phyloP scores from a whole-genome alignment of 2,888 invertebrate species.

The Trichopoda pennipes region DNA sequence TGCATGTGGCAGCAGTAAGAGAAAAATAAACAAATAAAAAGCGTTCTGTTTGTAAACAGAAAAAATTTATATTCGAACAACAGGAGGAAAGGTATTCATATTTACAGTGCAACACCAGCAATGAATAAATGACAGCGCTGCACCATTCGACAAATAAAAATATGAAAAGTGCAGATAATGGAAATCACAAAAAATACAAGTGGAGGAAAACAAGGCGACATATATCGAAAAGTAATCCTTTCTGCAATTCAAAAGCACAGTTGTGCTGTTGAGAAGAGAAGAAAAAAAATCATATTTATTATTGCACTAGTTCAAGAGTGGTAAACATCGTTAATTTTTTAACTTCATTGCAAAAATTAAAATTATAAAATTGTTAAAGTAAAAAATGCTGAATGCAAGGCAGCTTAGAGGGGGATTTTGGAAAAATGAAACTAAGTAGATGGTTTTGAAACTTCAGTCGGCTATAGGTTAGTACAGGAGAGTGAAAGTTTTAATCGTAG shows the following conservation, averaged over 20 bases:
- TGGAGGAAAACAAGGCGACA: constrained; percentile 5
- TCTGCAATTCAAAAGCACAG: constrained; percentile 56
- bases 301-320: constrained; percentile 27
- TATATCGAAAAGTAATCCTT: constrained; percentile 31
- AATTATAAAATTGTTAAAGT: no score
- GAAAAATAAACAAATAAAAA: not conserved
- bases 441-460: no score
- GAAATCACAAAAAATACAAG: not conserved
- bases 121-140: constrained; percentile 43
- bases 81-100: constrained; percentile 44
- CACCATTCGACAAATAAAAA: constrained; percentile 38
- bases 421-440: no score
- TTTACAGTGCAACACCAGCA: constrained; percentile 55
- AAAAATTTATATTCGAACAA: constrained; percentile 45
- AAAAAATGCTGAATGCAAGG: no score
- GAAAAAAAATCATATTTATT: constrained; percentile 24
- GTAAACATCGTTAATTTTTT: constrained; percentile 9
- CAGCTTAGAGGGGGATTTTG: no score
- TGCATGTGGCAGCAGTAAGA: not conserved
- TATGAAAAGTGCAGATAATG: constrained; percentile 23
- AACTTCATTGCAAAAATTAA: not conserved
- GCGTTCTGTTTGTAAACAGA: constrained; percentile 48
- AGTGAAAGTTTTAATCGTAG: no score
- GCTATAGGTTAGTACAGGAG: no score
- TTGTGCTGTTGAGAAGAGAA: constrained; percentile 40